Percentiles rank a stretch among this genome's conserved stretches.
phyloP scores from a whole-genome alignment of 2,113 vertebrate species.

The Percopsis transmontana region DNA sequence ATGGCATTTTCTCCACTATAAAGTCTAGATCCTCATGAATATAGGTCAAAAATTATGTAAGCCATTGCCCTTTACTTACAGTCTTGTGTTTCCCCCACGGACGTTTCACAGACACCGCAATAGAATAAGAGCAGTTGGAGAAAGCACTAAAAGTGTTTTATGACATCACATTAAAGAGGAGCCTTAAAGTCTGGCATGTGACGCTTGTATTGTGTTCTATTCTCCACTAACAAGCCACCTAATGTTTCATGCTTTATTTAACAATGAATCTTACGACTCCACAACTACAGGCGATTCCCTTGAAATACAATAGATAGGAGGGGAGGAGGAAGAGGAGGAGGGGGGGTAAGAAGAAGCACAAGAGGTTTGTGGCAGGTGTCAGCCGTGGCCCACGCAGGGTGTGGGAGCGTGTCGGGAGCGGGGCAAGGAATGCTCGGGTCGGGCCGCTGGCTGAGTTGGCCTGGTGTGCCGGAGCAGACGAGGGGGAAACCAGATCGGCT shows the following conservation, averaged over 20 bases:
- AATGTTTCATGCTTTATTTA: slow-evolving; percentile 59
- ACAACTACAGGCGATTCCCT: slow-evolving; percentile 40
- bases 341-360: slow-evolving; percentile 6
- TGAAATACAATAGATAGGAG: slow-evolving; percentile 50
- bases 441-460: slow-evolving; percentile 53
- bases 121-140: slow-evolving; percentile 43
- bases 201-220: slow-evolving; percentile 51
- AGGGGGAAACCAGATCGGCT: slow-evolving; percentile 63
- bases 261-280: slow-evolving; percentile 55
- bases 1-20: no score
- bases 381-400: slow-evolving; percentile 41
- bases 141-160: slow-evolving; percentile 50
- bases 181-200: slow-evolving; percentile 64
- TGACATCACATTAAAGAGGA: slow-evolving; percentile 77
- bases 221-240: slow-evolving; percentile 58
- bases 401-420: slow-evolving; percentile 17
- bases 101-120: slow-evolving; percentile 39
- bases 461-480: slow-evolving; percentile 56
- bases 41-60: no score
- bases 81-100: no score
- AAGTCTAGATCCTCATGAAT: no score
- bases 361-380: slow-evolving; percentile 40
- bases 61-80: no score
- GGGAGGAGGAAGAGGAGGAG: slow-evolving; percentile 26
- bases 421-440: slow-evolving; percentile 63